A percentile compares a stretch with the other conserved stretches of the same genome.
Conservation (phyloP, 92 coral and sea anemone species). For the Hydrozoanthus gracilis region DNA sequence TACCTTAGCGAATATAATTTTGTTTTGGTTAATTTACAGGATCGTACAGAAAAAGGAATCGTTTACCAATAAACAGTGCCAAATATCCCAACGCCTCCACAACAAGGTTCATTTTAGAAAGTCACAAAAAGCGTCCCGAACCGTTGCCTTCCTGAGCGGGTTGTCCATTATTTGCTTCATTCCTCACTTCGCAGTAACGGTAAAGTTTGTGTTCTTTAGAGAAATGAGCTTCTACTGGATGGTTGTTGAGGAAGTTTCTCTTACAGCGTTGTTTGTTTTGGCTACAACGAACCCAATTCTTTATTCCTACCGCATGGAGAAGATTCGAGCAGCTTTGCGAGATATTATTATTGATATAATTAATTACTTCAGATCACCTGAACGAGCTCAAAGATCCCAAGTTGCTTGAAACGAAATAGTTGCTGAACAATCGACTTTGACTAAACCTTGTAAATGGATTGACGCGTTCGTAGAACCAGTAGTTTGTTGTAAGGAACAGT, state of each 20-base stretch:
- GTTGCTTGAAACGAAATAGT: no score
- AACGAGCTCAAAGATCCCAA: no score
- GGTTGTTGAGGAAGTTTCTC: neutral
- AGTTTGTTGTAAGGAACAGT: no score
- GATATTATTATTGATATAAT: neutral
- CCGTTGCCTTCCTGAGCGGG: neutral
- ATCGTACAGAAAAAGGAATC: constrained; percentile 11
- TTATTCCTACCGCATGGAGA: constrained; percentile 20
- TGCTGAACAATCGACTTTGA: no score
- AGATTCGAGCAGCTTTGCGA: neutral
- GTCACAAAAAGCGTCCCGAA: constrained; percentile 6
- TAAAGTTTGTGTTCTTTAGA: neutral
- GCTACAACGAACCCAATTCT: constrained; percentile 15
- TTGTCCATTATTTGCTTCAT: constrained; percentile 3
- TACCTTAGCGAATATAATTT: neutral
- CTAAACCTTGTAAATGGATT: no score
- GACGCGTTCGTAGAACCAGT: no score
- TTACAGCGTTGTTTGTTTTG: neutral
- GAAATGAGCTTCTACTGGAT: neutral
- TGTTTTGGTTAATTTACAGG: neutral
- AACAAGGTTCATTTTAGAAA: neutral
- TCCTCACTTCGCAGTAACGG: neutral
- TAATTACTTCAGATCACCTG: neutral
- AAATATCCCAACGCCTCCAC: neutral
- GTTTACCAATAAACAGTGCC: neutral